Base-by-base conservation (phyloP, 1,140 invertebrate genomes). In the Homarus americanus region DNA sequence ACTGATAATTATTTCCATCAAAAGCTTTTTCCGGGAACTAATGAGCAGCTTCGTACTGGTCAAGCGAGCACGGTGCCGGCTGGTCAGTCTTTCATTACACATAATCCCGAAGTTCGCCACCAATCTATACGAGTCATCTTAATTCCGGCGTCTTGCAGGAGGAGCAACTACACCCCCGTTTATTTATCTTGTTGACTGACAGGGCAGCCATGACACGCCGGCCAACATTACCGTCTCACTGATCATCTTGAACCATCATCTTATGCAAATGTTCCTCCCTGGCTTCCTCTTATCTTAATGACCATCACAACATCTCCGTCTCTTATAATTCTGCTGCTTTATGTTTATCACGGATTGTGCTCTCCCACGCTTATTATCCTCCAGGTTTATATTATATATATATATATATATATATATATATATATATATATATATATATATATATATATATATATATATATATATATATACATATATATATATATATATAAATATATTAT, bases 401-500 rank as follows among this genome's bases (percentile, higher is more conserved):
- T 66, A 28, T 66, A 66, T 66, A 28, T 66, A 66, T 63, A 63
- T 63, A 63, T 63, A 63, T 63, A 63, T 63, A 63, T 63, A 63
- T 63, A 63, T 63, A 63, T 63, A 63, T 63, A 63, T 63, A 63
- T 63, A 63, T 63, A 63, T 63, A 63, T 63, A 63, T 63, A 63
- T 63, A 63, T 63, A 63, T 63, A 63, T 63, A 63, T 63, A 63
- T 63, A 63, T 63, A 63, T 63, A 63, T 63, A 63, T 63, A 63
- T 63, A 63, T 63, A 63, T 63, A 63, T 63, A 63, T 63, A 63
- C 20, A 63, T 63, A 63, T 63, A 63, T 63, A 63, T 63, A 63
- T 63, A 63, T 63, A 63, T 24, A 63, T 24, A 63, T 24, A 63
- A 2, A 63, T 24, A 63, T 24, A 63, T 63, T n/a, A n/a, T n/a